Conservation (phyloP, 2,888 invertebrate species). For the Phlogophora meticulosa region DNA sequence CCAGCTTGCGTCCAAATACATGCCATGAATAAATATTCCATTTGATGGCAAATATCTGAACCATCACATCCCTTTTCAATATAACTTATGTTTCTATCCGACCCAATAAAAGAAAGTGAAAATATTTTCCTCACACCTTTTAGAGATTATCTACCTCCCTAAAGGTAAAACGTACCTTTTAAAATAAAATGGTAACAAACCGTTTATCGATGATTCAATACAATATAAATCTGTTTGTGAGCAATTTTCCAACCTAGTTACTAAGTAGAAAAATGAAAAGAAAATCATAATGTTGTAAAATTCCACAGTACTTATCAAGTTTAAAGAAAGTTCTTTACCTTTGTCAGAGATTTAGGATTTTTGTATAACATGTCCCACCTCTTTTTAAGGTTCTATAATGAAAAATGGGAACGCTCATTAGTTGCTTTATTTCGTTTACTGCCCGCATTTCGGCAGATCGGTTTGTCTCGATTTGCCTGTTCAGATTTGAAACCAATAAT, state of each 20-base stretch:
- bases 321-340: background rate
- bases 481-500: background rate
- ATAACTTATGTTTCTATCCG: slow-evolving; percentile 20
- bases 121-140: slow-evolving; percentile 23
- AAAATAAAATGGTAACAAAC: too few relatives aligned
- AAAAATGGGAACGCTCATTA: background rate
- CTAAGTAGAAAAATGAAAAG: background rate
- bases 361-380: background rate
- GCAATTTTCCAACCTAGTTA: background rate
- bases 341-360: background rate
- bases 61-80: slow-evolving; percentile 37
- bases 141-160: background rate
- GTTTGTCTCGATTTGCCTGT: background rate
- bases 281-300: slow-evolving; percentile 12
- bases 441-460: background rate
- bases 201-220: background rate
- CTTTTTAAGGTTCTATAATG: background rate
- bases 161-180: too few relatives aligned
- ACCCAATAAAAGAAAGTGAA: slow-evolving; percentile 17
- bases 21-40: slow-evolving; percentile 41
- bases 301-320: background rate
- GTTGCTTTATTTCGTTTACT: background rate
- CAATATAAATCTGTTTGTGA: background rate
- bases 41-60: slow-evolving; percentile 41
- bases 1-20: slow-evolving; percentile 16